Evolutionary conservation across 2,113 vertebrate species (phyloP), one percentile per base, ranked within the genome.

Genomic region (Siniperca knerii): DNA sequence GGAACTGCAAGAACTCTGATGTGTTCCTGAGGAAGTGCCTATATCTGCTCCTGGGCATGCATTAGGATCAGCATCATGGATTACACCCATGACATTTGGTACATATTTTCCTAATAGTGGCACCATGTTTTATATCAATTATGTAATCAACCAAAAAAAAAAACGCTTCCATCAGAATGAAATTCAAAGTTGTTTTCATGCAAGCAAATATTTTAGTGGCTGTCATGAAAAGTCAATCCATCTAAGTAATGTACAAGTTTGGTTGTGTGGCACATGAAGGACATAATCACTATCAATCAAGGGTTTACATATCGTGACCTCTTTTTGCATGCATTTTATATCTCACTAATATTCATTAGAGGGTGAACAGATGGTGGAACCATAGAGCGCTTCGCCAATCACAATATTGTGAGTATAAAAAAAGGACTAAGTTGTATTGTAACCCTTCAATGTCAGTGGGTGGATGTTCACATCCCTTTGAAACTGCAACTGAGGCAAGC

Each of bases 331-430:
- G 57, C 23, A 40, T 77, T 74, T 74, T 46, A 79, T 54, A 76
- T 79, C 48, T 62, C 21, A 65, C 37, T 76, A 75, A 82, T 72
- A 76, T 72, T 78, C 46, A 77, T 83, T 40, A 54, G 18, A 77
- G 71, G 40, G 61, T 2, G n/a, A 83, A 77, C 75, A 90, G 79
- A 91, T 89, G 82, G 84, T 72, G 50, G 35, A 77, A 61, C 64
- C 64, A 64, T 0, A 72, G 8, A 69, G 33, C 1, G 11, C 46
- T 71, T 68, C 2, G 3, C 18, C 71, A 83, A 62, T 85, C 37
- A 86, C 23, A 80, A 70, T 74, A 77, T 44, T 18, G 25, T 37
- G 20, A 54, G n/a, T 44, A 42, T 23, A 52, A 80, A 68, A 61
- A 29, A 75, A 12, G 10, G 8, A 44, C 12, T 21, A 35, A 54